Base-by-base conservation (phyloP, 2,888 invertebrate genomes). In the Graphium colonna region DNA sequence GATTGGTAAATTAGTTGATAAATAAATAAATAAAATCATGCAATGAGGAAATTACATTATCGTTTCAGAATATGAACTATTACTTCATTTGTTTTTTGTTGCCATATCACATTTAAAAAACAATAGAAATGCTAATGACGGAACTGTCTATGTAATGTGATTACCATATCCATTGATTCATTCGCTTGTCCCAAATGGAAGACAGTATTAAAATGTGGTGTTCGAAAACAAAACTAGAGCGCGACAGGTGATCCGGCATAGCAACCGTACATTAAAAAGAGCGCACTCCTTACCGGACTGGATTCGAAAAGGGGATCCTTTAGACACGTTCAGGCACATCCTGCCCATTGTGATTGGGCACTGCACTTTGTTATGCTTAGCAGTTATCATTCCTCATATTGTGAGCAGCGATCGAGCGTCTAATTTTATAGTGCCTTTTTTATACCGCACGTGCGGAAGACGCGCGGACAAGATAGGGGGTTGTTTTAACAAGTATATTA, bases 401-500 rank as follows among this genome's bases (percentile, higher is more conserved):
- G 66, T 69, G 63, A 63, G 64, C 60, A 59, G 74, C 62, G 71
- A 75, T 77, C 67, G 63, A 70, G 73, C 75, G 73, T 77, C 75
- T 78, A 84, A 82, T 80, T 81, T 77, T 74, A 72, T 78, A 68
- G 61, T 59, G 56, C 68, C 21, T 83, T 83, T 83, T 84, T 85
- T 72, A 39, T 54, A 42, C 18, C 51, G 79, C 78, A 77, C 78
- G 79, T 77, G 78, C 71, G 63, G 68, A 78, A 74, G 80, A 75
- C 69, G 66, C 64, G 70, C 68, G 64, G 83, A 85, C 82, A 78
- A 88, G 89, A 87, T 81, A 88, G 78, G 81, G 81, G 88, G 88
- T 84, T 87, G 86, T 87, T 87, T 82, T 84, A 87, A 89, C 88
- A 87, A 84, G 77, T 85, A 80, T 86, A 88, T 88, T 88, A 88